Evolutionary conservation across 2,113 vertebrate species (phyloP), one percentile per base, ranked within the genome.

Genomic region (Pedetes capensis): DNA sequence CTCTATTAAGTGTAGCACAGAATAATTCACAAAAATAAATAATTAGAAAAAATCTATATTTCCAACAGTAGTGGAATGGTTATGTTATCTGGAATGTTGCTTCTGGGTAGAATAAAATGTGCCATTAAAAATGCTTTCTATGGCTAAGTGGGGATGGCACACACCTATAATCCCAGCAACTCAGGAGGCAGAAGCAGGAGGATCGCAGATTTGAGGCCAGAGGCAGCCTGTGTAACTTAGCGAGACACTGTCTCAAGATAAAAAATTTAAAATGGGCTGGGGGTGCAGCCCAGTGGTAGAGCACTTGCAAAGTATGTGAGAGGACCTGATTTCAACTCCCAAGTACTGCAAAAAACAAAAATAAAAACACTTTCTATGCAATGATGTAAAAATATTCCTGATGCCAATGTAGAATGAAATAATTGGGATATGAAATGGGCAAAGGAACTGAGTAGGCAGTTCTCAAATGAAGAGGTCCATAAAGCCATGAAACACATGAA

Each of bases 71-170:
- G 18, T 23, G 8, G 51, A 29, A 68, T 29, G 44, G 7, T 59
- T 44, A 88, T 57, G 71, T 74, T 53, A 8, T 95, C 86, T 89
- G 32, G 82, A 72, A 61, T 69, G 37, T 44, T 71, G 69, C 34
- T 90, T 93, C 75, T 83, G 32, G 29, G 25, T 74, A 51, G 64
- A 93, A 78, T 87, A 72, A 83, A 87, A 87, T 29, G 13, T n/a
- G n/a, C n/a, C 49, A 80, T 87, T 66, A 75, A 75, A 81, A 90
- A 59, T 51, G 12, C 51, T 75, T 51, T 51, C 51, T 14, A 51
- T 51, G 51, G 51, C 14, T 27, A 29, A 27, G 59, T 61, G 9
- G 9, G 7, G 59, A n/a, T 25, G 23, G 61, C 27, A 29, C 29
- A 27, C 29, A 10, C 27, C 61, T 63, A 2, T 63, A 29, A 63